Percentiles rank a stretch among this genome's conserved stretches.
These are phyloP conservation scores for Macrochelys suwanniensis DNA, from an alignment of 2,797 vertebrate genomes.

Conservation along the genomic window DNA sequence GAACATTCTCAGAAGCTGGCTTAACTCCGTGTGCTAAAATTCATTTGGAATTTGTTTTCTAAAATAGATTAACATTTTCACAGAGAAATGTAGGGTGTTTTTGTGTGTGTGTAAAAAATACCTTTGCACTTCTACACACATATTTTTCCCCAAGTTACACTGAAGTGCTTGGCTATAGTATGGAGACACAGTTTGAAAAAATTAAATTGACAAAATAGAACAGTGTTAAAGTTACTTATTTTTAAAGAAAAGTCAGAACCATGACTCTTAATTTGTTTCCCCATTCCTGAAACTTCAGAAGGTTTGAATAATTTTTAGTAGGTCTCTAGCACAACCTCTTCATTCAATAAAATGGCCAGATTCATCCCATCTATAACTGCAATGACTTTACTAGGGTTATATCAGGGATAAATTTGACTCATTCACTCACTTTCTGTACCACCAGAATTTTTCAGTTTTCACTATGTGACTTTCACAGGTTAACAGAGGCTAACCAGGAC, in stretches of 20 bases:
- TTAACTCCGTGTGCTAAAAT: not conserved
- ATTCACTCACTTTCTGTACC: not conserved
- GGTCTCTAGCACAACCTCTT: not conserved
- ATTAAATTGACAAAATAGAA: not conserved
- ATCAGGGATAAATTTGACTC: not conserved
- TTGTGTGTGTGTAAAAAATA: not conserved
- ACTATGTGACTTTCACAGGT: not conserved
- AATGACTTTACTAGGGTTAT: not conserved
- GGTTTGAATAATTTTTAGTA: not conserved
- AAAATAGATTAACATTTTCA: not conserved
- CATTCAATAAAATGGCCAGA: not conserved
- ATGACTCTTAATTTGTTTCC: not conserved
- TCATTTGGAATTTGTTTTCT: not conserved
- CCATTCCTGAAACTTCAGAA: not conserved
- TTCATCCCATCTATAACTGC: not conserved
- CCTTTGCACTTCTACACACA: not conserved
- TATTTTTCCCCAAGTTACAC: not conserved
- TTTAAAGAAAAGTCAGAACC: not conserved
- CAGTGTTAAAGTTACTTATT: not conserved
- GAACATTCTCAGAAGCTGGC: not conserved
- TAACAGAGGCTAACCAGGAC: not conserved
- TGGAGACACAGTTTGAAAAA: not conserved
- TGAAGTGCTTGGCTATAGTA: not conserved
- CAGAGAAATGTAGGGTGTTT: not conserved
- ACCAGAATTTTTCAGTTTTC: not conserved